phyloP scores from a whole-genome alignment of 2,797 vertebrate genomes.

The Hylomyscus alleni region DNA sequence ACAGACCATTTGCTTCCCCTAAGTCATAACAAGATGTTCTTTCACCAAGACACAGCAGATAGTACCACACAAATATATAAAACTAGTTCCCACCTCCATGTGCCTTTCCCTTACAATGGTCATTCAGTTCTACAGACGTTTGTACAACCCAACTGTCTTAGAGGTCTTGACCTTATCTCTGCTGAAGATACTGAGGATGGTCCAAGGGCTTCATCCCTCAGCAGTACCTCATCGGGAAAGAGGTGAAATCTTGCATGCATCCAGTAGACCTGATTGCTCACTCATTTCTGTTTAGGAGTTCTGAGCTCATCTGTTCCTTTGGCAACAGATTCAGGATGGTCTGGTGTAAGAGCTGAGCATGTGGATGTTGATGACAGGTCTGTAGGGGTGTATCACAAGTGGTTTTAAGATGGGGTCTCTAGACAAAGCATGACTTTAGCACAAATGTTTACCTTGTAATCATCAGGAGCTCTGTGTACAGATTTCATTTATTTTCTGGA shows the following conservation, averaged over 20 bases:
- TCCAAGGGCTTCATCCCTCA: not conserved
- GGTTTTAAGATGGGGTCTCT: not conserved
- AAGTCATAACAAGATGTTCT: conserved; percentile 7
- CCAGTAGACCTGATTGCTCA: not conserved
- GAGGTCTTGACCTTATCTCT: not conserved
- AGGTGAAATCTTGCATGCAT: not conserved
- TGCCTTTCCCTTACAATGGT: not conserved
- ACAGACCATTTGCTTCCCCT: not conserved
- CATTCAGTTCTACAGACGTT: not conserved
- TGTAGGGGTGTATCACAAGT: not conserved
- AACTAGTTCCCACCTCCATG: not conserved
- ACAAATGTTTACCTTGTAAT: not conserved
- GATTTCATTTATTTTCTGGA: not conserved
- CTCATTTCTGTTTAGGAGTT: not conserved
- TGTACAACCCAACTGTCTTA: not conserved
- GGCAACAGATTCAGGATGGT: not conserved
- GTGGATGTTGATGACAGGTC: not conserved
- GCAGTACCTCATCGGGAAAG: fast-evolving
- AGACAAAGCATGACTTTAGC: not conserved
- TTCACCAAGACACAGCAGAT: not conserved
- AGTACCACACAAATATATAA: not conserved
- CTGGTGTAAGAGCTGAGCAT: not conserved
- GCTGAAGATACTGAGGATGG: not conserved
- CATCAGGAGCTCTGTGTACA: not conserved
- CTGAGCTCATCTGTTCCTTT: not conserved